phyloP scores from a whole-genome alignment of 92 coral and sea anemone species.

The Epizoanthus fatuus region DNA sequence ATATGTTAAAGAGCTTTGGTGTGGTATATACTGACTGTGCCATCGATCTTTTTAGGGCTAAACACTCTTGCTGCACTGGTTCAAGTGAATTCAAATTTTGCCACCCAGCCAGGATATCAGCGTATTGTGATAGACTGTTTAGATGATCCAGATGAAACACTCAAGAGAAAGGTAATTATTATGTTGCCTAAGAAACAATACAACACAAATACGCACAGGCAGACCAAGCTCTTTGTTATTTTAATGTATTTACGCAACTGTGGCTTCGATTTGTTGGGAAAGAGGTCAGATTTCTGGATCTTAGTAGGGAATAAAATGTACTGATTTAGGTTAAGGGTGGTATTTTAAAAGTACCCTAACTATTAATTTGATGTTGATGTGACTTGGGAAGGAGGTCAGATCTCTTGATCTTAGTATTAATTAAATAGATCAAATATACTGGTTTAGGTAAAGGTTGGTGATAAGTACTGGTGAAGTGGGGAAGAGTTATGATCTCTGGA shows the following conservation, averaged over 20 bases:
- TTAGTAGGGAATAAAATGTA: too few relatives aligned
- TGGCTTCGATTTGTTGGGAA: too few relatives aligned
- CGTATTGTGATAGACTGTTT: conserved; percentile 91
- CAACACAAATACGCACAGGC: neutral
- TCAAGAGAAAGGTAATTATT: conserved; percentile 88
- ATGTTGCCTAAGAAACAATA: neutral
- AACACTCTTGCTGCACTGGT: conserved; percentile 85
- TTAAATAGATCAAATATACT: too few relatives aligned
- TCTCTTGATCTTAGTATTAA: too few relatives aligned
- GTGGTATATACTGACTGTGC: neutral
- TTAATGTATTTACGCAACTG: neutral
- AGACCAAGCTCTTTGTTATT: neutral
- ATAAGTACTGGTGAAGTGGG: too few relatives aligned
- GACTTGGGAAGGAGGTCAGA: too few relatives aligned
- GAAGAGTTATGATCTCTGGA: too few relatives aligned
- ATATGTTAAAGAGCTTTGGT: too few relatives aligned
- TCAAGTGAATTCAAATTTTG: conserved; percentile 85
- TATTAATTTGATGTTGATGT: too few relatives aligned
- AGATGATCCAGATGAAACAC: conserved; percentile 93
- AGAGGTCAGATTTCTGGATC: neutral
- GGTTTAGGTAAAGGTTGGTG: too few relatives aligned
- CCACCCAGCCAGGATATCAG: conserved; percentile 90
- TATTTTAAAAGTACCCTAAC: too few relatives aligned
- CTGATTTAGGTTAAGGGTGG: too few relatives aligned
- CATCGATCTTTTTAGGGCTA: conserved; percentile 68